Percentiles rank a stretch among this genome's conserved stretches.
phyloP scores from a whole-genome alignment of 2,888 invertebrate species.

The Protula sp. region DNA sequence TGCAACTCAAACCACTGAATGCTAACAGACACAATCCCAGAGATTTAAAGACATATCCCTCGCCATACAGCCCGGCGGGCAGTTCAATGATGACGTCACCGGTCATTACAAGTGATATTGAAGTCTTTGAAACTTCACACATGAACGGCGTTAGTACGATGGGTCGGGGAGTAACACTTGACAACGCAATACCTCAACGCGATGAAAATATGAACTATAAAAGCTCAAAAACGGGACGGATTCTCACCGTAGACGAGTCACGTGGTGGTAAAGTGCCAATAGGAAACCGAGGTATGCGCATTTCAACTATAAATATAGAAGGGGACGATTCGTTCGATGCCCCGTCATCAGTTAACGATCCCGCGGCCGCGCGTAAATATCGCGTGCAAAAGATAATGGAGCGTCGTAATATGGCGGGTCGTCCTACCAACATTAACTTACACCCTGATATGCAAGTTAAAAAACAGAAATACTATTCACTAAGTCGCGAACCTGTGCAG shows the following conservation, averaged over 20 bases:
- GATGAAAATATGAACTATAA: not conserved
- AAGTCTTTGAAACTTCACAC: not conserved
- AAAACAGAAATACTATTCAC: slow-evolving; percentile 2
- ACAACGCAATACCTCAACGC: not conserved
- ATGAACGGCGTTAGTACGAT: not conserved
- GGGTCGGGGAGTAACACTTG: not conserved
- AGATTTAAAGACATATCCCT: not conserved
- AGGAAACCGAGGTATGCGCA: not conserved
- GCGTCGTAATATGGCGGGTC: not conserved
- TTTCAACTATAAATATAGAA: not conserved
- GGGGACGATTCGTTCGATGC: not conserved
- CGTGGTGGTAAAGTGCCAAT: not conserved
- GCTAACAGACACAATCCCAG: not conserved
- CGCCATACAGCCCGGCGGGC: not conserved
- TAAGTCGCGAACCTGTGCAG: not conserved
- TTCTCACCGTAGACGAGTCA: not conserved
- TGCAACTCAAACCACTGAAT: not conserved
- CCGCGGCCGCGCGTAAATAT: slow-evolving; percentile 2
- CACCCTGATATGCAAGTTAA: slow-evolving; percentile 6
- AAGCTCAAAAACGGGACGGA: not conserved
- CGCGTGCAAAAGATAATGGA: slow-evolving; percentile 6
- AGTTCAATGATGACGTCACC: not conserved
- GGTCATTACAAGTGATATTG: not conserved
- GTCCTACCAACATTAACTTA: not conserved
- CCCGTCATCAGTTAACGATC: not conserved